A percentile compares a stretch with the other conserved stretches of the same genome.
Evolutionary conservation across 2,797 vertebrate species (phyloP).

Genomic region (Argentina silus): DNA sequence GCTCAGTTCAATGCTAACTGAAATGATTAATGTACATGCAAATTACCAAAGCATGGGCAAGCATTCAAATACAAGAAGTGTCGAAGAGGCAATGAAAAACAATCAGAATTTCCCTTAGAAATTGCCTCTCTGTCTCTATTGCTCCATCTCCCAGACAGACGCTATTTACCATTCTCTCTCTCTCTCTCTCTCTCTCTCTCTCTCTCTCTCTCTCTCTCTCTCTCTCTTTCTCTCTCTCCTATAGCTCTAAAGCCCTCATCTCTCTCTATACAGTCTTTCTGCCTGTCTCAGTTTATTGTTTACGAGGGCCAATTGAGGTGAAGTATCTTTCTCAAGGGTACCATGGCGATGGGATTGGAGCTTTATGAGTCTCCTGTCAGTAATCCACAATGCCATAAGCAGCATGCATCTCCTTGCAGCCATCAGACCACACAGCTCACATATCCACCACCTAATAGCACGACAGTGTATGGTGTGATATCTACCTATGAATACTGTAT

Average conservation of each 20-base stretch:
- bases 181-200: slow-evolving; percentile 46
- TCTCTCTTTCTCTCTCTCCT: slow-evolving; percentile 18
- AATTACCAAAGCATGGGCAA: slow-evolving; percentile 71
- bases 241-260: slow-evolving; percentile 22
- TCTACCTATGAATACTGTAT: neutral
- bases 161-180: neutral
- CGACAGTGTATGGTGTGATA: slow-evolving; percentile 47
- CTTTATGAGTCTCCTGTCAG: slow-evolving; percentile 54
- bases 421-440: slow-evolving; percentile 64
- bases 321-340: slow-evolving; percentile 55
- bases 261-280: slow-evolving; percentile 54
- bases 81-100: slow-evolving; percentile 69
- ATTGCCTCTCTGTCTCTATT: slow-evolving; percentile 57
- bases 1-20: slow-evolving; percentile 71
- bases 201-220: slow-evolving; percentile 16
- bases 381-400: slow-evolving; percentile 63
- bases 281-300: slow-evolving; percentile 46
- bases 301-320: slow-evolving; percentile 61
- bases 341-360: slow-evolving; percentile 57
- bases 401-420: slow-evolving; percentile 57
- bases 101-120: slow-evolving; percentile 65
- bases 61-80: slow-evolving; percentile 72
- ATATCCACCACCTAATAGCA: slow-evolving; percentile 64
- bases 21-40: slow-evolving; percentile 78
- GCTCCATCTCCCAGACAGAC: slow-evolving; percentile 51